These are phyloP conservation scores for Acholoe squamosa DNA, from an alignment of 2,888 invertebrate genomes.

Conservation along the genomic window DNA sequence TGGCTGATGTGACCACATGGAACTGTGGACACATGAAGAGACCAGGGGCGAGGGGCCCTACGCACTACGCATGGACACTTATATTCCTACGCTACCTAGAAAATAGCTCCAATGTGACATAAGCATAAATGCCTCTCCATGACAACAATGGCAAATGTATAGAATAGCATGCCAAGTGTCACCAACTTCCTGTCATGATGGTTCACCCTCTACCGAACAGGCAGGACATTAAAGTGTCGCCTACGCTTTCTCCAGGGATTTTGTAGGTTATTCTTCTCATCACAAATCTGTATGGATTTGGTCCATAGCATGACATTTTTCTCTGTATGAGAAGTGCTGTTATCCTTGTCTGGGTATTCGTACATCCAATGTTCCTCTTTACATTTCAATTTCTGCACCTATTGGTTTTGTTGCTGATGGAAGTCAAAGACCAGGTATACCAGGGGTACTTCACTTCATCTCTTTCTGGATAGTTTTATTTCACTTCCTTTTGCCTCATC, in stretches of 20 bases:
- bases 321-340: too few species aligned
- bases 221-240: neutral
- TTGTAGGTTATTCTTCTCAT: too few species aligned
- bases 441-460: too few species aligned
- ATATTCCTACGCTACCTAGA: constrained; percentile 23
- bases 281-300: neutral
- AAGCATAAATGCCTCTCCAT: constrained; percentile 29
- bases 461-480: too few species aligned
- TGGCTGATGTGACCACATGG: neutral
- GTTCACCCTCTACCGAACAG: neutral
- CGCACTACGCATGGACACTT: neutral
- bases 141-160: neutral
- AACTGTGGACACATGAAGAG: neutral
- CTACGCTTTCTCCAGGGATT: neutral
- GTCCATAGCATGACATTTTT: too few species aligned
- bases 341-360: neutral
- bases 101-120: constrained; percentile 36
- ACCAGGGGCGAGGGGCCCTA: constrained; percentile 8
- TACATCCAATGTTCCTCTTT: neutral
- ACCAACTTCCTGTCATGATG: neutral
- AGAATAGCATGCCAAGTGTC: neutral
- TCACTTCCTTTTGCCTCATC: too few species aligned
- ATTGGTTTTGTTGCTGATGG: neutral
- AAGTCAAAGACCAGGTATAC: too few species aligned
- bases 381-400: neutral